These are phyloP conservation scores for Lepidochitona cinerea DNA, from an alignment of 2,888 invertebrate genomes.

Conservation along the genomic window DNA sequence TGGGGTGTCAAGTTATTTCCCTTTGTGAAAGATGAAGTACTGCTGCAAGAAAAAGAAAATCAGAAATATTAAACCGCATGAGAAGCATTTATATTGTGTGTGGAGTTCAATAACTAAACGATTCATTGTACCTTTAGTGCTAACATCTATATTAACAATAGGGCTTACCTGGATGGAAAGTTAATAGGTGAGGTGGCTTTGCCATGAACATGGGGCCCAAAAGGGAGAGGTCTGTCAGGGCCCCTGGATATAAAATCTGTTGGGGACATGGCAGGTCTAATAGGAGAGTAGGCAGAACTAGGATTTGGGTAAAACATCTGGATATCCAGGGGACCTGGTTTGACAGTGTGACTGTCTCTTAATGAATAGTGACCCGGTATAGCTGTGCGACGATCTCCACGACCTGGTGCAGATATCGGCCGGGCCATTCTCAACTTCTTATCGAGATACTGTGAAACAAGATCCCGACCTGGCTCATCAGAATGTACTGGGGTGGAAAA, in stretches of 20 bases:
- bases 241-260: not conserved
- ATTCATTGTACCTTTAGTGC: too few relatives aligned
- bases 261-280: not conserved
- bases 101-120: too few relatives aligned
- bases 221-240: not conserved
- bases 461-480: not conserved
- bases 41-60: too few relatives aligned
- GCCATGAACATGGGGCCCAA: not conserved
- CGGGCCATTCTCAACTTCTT: not conserved
- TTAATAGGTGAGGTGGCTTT: not conserved
- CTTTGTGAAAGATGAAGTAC: too few relatives aligned
- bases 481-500: not conserved
- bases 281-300: not conserved
- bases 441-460: not conserved
- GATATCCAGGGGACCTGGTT: not conserved
- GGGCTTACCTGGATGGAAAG: not conserved
- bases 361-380: not conserved
- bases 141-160: not conserved
- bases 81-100: too few relatives aligned
- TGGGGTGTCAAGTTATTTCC: too few relatives aligned
- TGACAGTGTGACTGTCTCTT: not conserved
- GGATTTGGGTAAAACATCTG: not conserved
- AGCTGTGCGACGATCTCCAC: not conserved
- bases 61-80: too few relatives aligned
- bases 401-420: not conserved